Evolutionary conservation across 1,140 invertebrate species (phyloP).

Genomic region (Portunus trituberculatus): DNA sequence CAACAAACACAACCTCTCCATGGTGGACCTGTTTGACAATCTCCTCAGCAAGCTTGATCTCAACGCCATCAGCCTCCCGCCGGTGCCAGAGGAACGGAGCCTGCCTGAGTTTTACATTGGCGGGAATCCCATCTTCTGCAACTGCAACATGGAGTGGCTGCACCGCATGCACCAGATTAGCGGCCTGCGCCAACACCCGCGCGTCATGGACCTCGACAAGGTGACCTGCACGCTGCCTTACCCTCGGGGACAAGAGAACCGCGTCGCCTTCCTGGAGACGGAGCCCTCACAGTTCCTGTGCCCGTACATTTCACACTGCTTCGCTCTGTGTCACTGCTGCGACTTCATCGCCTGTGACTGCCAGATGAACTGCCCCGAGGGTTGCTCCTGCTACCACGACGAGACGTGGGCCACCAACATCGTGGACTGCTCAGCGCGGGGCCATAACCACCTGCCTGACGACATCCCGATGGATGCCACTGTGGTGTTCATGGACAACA

Average conservation of each 20-base stretch:
- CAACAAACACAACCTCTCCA: conserved; percentile 90
- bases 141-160: conserved; percentile 96
- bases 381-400: conserved; percentile 84
- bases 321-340: conserved; percentile 95
- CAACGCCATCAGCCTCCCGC: conserved; percentile 85
- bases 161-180: conserved; percentile 90
- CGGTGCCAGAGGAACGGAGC: conserved; percentile 80
- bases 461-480: conserved; percentile 96
- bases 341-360: conserved; percentile 97
- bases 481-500: conserved; percentile 94
- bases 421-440: conserved; percentile 92
- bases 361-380: conserved; percentile 81
- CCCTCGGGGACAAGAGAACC: conserved; percentile 88
- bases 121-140: conserved; percentile 94
- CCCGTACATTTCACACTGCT: conserved; percentile 95
- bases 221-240: conserved; percentile 95
- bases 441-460: conserved; percentile 88
- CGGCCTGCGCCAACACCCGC: conserved; percentile 89
- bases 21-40: conserved; percentile 94
- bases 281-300: conserved; percentile 94
- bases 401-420: conserved; percentile 95
- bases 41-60: conserved; percentile 90
- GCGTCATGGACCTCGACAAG: conserved; percentile 93
- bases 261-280: conserved; percentile 89
- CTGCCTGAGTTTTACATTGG: conserved; percentile 93